These are phyloP conservation scores for Neosilurus hyrtlii DNA, from an alignment of 2,797 vertebrate genomes.

Conservation along the genomic window DNA sequence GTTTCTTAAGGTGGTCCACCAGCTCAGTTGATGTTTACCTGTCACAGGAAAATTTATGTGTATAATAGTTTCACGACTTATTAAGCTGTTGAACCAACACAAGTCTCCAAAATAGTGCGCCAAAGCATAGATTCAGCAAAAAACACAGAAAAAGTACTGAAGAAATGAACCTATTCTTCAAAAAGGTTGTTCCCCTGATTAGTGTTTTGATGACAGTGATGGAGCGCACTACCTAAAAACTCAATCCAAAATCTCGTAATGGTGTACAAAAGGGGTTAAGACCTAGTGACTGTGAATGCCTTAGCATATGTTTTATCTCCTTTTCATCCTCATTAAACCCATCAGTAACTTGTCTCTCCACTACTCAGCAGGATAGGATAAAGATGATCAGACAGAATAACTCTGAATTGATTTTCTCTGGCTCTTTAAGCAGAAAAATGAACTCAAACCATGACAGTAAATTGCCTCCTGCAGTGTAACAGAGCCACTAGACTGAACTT, in stretches of 20 bases:
- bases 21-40: no score
- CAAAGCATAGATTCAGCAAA: neutral
- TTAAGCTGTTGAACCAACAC: neutral
- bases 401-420: neutral
- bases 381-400: constrained; percentile 4
- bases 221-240: neutral
- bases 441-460: neutral
- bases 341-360: neutral
- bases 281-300: neutral
- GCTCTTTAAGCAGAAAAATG: neutral
- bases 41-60: neutral
- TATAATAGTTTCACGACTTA: neutral
- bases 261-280: neutral
- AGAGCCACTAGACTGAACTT: neutral
- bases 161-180: neutral
- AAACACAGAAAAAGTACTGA: neutral
- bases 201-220: neutral
- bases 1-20: no score
- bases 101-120: neutral
- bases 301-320: neutral
- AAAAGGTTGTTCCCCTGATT: neutral
- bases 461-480: neutral
- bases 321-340: neutral
- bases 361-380: neutral
- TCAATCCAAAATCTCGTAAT: neutral